Conservation (phyloP, 2,888 invertebrate genomes). For the Oxytorus armatus region DNA sequence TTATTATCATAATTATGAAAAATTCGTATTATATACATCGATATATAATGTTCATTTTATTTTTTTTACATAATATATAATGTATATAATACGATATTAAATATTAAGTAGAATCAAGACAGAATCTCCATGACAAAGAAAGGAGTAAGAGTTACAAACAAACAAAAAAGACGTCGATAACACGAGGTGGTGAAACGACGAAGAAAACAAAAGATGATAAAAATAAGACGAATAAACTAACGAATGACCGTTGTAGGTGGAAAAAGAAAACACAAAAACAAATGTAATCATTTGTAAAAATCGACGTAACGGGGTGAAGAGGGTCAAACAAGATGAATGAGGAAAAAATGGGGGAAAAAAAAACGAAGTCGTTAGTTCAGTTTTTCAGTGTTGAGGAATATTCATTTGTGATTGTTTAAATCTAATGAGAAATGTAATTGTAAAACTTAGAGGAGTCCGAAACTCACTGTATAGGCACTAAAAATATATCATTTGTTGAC, state of each 20-base stretch:
- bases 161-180: conserved; percentile 17
- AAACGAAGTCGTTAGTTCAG: conserved; percentile 74
- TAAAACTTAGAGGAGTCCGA: conserved; percentile 78
- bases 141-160: background rate
- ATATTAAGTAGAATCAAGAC: no score
- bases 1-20: conserved; percentile 11
- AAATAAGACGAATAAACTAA: conserved; percentile 1
- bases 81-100: conserved; percentile 27
- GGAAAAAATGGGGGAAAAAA: conserved; percentile 46
- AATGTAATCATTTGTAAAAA: conserved; percentile 71
- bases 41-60: background rate
- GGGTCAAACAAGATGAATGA: no score
- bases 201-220: no score
- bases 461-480: conserved; percentile 80
- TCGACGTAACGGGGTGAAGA: conserved; percentile 39
- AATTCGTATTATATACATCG: conserved; percentile 14
- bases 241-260: no score
- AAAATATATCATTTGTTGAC: conserved; percentile 82
- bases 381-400: conserved; percentile 78
- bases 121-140: background rate
- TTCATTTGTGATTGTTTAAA: conserved; percentile 81
- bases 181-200: no score
- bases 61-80: conserved; percentile 6
- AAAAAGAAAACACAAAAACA: conserved; percentile 29
- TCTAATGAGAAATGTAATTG: conserved; percentile 80